These are phyloP conservation scores for Nesidiocoris tenuis DNA, from an alignment of 2,888 invertebrate species.

Conservation along the genomic window DNA sequence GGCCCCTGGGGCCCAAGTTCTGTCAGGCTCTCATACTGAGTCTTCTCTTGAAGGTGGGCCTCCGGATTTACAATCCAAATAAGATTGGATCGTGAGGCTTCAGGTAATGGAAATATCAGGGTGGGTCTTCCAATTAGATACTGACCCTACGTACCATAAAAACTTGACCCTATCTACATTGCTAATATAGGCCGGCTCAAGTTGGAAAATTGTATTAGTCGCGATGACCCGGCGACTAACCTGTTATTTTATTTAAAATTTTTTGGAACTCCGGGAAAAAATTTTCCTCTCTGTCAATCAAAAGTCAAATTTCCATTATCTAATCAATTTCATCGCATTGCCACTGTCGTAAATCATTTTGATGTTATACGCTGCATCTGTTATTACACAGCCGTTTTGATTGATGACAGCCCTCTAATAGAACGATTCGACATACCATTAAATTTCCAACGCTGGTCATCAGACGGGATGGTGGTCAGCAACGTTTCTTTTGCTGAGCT, in stretches of 20 bases:
- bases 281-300: too few species aligned
- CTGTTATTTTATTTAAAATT: background rate
- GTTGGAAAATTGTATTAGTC: constrained; percentile 18
- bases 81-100: constrained; percentile 43
- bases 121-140: constrained; percentile 43
- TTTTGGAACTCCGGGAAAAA: too few species aligned
- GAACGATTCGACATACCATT: too few species aligned
- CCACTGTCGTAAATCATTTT: too few species aligned
- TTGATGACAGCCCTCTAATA: too few species aligned
- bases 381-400: too few species aligned
- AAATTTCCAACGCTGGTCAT: too few species aligned
- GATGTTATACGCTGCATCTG: too few species aligned
- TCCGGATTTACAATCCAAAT: constrained; percentile 44
- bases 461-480: too few species aligned
- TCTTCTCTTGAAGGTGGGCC: constrained; percentile 12
- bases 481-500: too few species aligned
- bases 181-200: constrained; percentile 27
- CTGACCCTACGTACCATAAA: constrained; percentile 18
- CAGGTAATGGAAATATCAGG: constrained; percentile 44
- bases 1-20: background rate
- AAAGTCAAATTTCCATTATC: too few species aligned
- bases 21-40: background rate
- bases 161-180: constrained; percentile 14
- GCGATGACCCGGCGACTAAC: background rate
- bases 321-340: too few species aligned